A percentile compares a stretch with the other conserved stretches of the same genome.
These are phyloP conservation scores for Danio tinwini DNA, from an alignment of 2,797 vertebrate species.

Conservation along the genomic window DNA sequence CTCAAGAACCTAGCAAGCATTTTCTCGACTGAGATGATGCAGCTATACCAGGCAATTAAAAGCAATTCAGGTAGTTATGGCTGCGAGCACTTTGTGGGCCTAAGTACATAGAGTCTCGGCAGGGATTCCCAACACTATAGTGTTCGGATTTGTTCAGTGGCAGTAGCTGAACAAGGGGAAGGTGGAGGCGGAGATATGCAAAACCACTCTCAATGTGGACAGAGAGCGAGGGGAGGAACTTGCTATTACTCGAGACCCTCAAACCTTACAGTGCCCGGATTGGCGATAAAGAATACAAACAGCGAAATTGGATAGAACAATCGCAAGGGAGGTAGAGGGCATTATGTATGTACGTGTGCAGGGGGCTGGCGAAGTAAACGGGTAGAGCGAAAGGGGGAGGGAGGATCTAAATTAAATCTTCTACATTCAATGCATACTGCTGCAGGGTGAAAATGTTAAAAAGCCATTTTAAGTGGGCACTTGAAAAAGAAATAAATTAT, in stretches of 20 bases:
- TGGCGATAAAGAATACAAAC: slow-evolving; percentile 71
- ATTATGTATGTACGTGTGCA: slow-evolving; percentile 37
- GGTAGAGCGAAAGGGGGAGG: slow-evolving; percentile 38
- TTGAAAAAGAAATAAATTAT: slow-evolving; percentile 70
- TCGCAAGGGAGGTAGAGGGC: slow-evolving; percentile 47
- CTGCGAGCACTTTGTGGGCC: slow-evolving; percentile 83
- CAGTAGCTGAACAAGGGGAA: slow-evolving; percentile 74
- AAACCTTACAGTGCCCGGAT: slow-evolving; percentile 73
- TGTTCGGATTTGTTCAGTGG: slow-evolving; percentile 85
- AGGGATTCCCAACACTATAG: slow-evolving; percentile 79
- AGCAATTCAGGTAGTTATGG: slow-evolving; percentile 91
- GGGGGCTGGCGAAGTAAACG: slow-evolving; percentile 44
- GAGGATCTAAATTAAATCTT: slow-evolving; percentile 67
- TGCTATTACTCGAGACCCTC: slow-evolving; percentile 70
- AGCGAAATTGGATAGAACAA: slow-evolving; percentile 73
- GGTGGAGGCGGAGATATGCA: slow-evolving; percentile 76
- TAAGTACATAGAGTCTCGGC: slow-evolving; percentile 82
- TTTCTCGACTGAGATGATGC: slow-evolving; percentile 89
- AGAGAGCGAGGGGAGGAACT: slow-evolving; percentile 73
- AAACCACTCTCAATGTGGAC: slow-evolving; percentile 68
- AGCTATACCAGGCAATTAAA: slow-evolving; percentile 90
- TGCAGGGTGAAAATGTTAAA: slow-evolving; percentile 63
- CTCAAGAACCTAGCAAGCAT: slow-evolving; percentile 91
- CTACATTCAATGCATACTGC: slow-evolving; percentile 62
- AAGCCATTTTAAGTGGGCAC: slow-evolving; percentile 64